Base-by-base conservation (phyloP, 2,797 vertebrate genomes). In the Syngnathus acus region DNA sequence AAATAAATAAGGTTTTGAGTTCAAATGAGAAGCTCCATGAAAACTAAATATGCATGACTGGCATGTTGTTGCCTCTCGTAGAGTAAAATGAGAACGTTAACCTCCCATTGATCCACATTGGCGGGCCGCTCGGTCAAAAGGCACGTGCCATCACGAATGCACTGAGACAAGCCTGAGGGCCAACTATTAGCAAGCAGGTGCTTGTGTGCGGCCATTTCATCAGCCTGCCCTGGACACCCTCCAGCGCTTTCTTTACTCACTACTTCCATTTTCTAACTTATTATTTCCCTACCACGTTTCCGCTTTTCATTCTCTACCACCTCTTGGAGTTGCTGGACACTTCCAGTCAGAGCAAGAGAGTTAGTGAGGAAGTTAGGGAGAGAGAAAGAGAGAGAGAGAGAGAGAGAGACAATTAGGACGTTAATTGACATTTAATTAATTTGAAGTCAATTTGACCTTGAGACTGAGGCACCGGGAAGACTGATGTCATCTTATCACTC, bases 361-460 rank as follows among this genome's bases (percentile, higher is more conserved):
- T 11, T 5, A 5, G 45, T 5, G 45, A 17, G 47, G 7, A 17
- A 19, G 47, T 32, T 32, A n/a, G 6, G 19, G 16, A 19, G 47
- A 6, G 47, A 48, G 47, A 17, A 8, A 17, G 45, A 8, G 16
- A 6, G 16, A 42, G 40, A 42, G 40, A 42, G 40, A 42, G 10
- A 43, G 10, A 13, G 42, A 43, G 42, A 43, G 42, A 91, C 89
- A 90, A 92, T 92, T 90, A 90, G 83, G 78, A 68, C 68, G 73
- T 80, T 89, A 91, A 92, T 91, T 90, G 91, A 91, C 88, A 90
- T 87, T 88, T 91, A 90, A 92, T 92, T 91, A 88, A 89, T 88
- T 87, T 89, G 90, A 91, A 90, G 90, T 91, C 89, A 91, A 90
- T 91, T 89, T 90, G 86, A 89, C 90, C 89, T 91, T 90, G 84